These are phyloP conservation scores for Oncorhynchus masou DNA, from an alignment of 2,113 vertebrate genomes.

Conservation along the genomic window DNA sequence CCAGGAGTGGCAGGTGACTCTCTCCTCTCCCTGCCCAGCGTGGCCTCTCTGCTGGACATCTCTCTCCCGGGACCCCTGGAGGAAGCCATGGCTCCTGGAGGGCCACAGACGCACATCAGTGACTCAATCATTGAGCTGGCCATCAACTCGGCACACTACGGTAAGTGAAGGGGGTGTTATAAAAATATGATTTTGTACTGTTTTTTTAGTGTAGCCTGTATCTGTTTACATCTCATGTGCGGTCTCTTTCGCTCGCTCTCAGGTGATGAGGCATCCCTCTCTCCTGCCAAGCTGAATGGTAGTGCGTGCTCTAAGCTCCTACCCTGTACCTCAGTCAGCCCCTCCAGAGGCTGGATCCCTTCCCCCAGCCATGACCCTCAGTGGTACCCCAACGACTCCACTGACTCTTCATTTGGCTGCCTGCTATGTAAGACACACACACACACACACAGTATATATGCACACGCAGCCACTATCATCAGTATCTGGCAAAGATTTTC, in stretches of 20 bases:
- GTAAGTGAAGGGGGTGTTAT: conserved; percentile 57
- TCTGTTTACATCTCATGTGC: neutral
- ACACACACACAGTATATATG: neutral
- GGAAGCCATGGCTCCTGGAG: conserved; percentile 89
- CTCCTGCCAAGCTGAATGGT: conserved; percentile 89
- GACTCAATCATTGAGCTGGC: conserved; percentile 98
- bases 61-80: conserved; percentile 95
- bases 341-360: conserved; percentile 91
- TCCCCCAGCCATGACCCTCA: conserved; percentile 96
- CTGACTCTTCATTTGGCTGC: conserved; percentile 92
- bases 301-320: conserved; percentile 88
- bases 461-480: no score
- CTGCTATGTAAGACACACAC: conserved; percentile 84
- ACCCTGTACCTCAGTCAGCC: conserved; percentile 85
- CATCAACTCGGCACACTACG: conserved; percentile 93
- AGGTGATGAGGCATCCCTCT: conserved; percentile 92
- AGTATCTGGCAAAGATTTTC: no score
- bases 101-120: conserved; percentile 90
- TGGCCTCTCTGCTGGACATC: conserved; percentile 93
- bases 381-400: conserved; percentile 97
- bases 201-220: no score
- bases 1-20: conserved; percentile 75
- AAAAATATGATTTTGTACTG: no score
- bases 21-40: conserved; percentile 89
- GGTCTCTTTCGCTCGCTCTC: conserved; percentile 11